phyloP scores from a whole-genome alignment of 2,113 vertebrate species.

The Carettochelys insculpta region DNA sequence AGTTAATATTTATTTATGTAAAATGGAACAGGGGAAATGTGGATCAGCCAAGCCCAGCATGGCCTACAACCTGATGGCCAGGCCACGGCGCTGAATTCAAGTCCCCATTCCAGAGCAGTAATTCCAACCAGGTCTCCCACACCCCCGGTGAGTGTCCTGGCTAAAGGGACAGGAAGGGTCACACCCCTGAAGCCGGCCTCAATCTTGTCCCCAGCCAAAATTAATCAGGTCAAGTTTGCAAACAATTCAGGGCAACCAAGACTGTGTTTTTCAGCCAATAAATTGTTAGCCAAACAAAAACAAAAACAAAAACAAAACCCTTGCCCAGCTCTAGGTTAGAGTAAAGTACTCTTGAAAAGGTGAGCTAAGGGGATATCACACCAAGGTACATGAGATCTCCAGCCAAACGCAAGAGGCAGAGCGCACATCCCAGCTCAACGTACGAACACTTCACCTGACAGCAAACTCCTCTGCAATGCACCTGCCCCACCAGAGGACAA shows the following conservation, averaged over 20 bases:
- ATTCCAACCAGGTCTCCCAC: too few species aligned
- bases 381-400: not conserved
- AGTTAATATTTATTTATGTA: too few species aligned
- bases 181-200: too few species aligned
- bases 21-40: too few species aligned
- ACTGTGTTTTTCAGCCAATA: not conserved
- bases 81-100: too few species aligned
- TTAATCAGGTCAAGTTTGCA: not conserved
- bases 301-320: too few species aligned
- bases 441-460: not conserved
- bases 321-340: not conserved
- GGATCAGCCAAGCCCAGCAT: too few species aligned
- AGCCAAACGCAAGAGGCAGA: not conserved
- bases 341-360: not conserved
- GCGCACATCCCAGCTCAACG: not conserved
- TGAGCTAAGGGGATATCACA: not conserved
- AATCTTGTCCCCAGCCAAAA: not conserved
- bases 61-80: too few species aligned
- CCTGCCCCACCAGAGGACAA: not conserved
- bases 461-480: not conserved
- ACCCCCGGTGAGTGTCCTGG: too few species aligned
- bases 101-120: too few species aligned
- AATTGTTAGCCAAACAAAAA: not conserved
- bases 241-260: not conserved
- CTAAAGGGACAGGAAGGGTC: too few species aligned